Base-by-base conservation (phyloP, 2,797 vertebrate species). In the Pygocentrus nattereri region DNA sequence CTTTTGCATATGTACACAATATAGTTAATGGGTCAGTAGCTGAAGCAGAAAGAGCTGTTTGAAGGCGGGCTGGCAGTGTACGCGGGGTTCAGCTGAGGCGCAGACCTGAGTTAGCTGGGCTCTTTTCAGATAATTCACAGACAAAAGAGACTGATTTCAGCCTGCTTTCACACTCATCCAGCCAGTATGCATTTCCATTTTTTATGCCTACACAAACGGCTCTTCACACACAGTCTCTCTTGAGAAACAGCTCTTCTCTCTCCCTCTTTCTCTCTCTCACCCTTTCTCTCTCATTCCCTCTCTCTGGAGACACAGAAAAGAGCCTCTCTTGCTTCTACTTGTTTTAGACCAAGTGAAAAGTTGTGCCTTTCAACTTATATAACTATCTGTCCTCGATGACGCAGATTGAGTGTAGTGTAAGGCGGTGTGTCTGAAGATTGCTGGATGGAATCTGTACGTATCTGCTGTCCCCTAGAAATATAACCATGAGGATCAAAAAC, bases 1-100 rank as follows among this genome's bases (percentile, higher is more conserved):
- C 78, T 83, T 90, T 91, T 91, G 90, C 90, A 90, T 90, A 90
- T 89, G 86, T 90, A 87, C 88, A 90, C 90, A 91, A 87, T 90
- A 87, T 87, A 85, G 83, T 90, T 89, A 88, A 88, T 88, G 88
- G 90, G 88, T 91, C 90, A 91, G 84, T 88, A 85, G 85, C 86
- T 89, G 83, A 34, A 75, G 81, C 84, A 89, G 88, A 88, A 88
- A 85, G 87, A 86, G 69, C 78, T 83, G 83, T 85, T 87, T 80
- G 58, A 74, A 68, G 74, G 67, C 56, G 34, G 74, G 74, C 72
- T 74, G 74, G 84, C 31, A 61, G 56, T 84, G 85, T 79, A 87
- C 82, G 84, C 72, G 50, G 74, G 82, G 59, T 76, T 84, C 83
- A 78, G 86, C 80, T 74, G 84, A 83, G 70, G 64, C 61, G 10